These are phyloP conservation scores for Saxidomus purpurata DNA, from an alignment of 1,140 invertebrate genomes.

Conservation along the genomic window DNA sequence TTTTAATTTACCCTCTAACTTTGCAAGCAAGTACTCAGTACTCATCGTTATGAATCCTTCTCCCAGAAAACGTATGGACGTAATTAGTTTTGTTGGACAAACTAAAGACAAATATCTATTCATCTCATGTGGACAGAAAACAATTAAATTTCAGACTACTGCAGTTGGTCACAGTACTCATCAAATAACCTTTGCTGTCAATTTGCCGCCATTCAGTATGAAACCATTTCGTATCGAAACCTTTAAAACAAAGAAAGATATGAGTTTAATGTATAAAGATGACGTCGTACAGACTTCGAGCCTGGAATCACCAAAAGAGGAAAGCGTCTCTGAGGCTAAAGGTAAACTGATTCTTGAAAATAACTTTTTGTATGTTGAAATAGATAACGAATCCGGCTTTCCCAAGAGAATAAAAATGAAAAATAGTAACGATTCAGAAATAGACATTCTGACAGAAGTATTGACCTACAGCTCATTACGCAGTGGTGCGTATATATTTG, in stretches of 20 bases:
- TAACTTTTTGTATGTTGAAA: constrained; percentile 6
- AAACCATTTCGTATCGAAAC: constrained; percentile 21
- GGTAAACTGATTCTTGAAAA: constrained; percentile 10
- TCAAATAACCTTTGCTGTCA: not conserved
- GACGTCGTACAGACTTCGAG: not conserved
- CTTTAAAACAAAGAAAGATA: constrained; percentile 16
- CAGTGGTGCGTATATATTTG: constrained; percentile 65
- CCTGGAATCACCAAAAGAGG: not conserved
- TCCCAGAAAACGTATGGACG: constrained; percentile 23
- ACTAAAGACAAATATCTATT: constrained; percentile 20
- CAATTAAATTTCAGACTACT: not conserved
- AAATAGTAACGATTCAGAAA: constrained; percentile 62
- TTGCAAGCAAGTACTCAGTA: not conserved
- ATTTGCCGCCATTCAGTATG: constrained; percentile 2
- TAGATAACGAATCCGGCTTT: constrained; percentile 36
- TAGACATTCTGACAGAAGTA: constrained; percentile 76
- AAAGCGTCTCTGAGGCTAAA: not conserved
- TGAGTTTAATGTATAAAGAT: not conserved
- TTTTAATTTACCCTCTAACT: not conserved
- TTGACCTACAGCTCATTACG: constrained; percentile 22
- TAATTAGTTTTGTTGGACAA: constrained; percentile 21
- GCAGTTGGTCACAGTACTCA: not conserved
- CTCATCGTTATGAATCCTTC: constrained; percentile 41
- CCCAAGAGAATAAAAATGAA: constrained; percentile 18
- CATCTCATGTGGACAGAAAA: not conserved